Evolutionary conservation across 2,888 invertebrate species (phyloP), one percentile per base, ranked within the genome.

Genomic region (Chrysolina americana): DNA sequence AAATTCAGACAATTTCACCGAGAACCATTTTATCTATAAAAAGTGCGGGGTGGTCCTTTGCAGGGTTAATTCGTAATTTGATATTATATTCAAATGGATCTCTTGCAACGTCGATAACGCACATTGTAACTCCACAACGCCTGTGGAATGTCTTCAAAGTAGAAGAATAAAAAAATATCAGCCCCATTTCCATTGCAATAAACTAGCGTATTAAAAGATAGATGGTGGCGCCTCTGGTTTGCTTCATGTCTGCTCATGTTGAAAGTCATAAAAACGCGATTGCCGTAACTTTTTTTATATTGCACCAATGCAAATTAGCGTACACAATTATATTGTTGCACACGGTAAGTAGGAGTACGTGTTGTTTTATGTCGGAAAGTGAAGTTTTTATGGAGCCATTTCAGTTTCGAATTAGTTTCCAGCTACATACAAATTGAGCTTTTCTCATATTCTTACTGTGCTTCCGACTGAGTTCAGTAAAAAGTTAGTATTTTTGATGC

Each of bases 391-490:
- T 59, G 59, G 59, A 59, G 8, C 28, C 59, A 59, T 59, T 59
- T n/a, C 59, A 36, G 59, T 23, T 59, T 36, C 9, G 28, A 36
- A 59, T 59, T 59, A 59, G 59, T 36, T 59, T n/a, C n/a, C 36
- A 28, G 59, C 36, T 11, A n/a, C 36, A n/a, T 72, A 79, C 77
- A 71, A 80, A 79, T 76, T 76, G 74, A 66, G 78, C 73, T 76
- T 75, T 75, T 78, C 75, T 70, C 77, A 77, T 71, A 76, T 75
- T 68, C 71, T 69, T 53, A 53, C 41, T 21, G 28, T 68, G 36
- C 21, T 2, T 9, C 13, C 21, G 21, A 53, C 53, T 53, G 21
- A 0, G 36, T 8, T 36, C 36, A 8, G 36, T 36, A 36, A 36
- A 36, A 36, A 36, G 36, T 36, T 36, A 6, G 36, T 0, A 36